These are phyloP conservation scores for Macrosoma leucophasiata DNA, from an alignment of 2,888 invertebrate genomes.

Conservation along the genomic window DNA sequence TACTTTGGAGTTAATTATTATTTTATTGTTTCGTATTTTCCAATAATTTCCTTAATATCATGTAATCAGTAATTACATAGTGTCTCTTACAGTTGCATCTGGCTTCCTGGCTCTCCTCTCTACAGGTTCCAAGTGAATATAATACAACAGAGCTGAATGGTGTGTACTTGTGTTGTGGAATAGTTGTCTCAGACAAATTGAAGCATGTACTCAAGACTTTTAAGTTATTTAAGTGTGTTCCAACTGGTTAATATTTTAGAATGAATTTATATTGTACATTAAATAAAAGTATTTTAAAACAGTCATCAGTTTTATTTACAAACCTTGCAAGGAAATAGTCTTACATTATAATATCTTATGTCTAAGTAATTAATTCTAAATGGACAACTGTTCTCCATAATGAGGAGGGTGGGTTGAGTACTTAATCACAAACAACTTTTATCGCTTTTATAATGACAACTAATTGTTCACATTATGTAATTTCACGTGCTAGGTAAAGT, in stretches of 20 bases:
- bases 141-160: slow-evolving; percentile 24
- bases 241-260: slow-evolving; percentile 33
- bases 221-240: slow-evolving; percentile 30
- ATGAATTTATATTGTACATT: slow-evolving; percentile 54
- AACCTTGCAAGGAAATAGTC: slow-evolving; percentile 36
- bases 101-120: slow-evolving; percentile 95
- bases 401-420: slow-evolving; percentile 57
- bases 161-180: slow-evolving; percentile 27
- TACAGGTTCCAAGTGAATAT: slow-evolving; percentile 86
- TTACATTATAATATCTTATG: slow-evolving; percentile 38
- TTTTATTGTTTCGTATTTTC: too few species aligned
- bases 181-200: slow-evolving; percentile 18
- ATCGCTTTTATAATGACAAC: slow-evolving; percentile 32
- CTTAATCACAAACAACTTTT: slow-evolving; percentile 54
- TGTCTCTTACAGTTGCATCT: slow-evolving; percentile 92
- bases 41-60: slow-evolving; percentile 31
- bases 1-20: too few species aligned
- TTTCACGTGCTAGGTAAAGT: too few species aligned
- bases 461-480: too few species aligned
- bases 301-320: slow-evolving; percentile 66
- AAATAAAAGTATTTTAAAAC: slow-evolving; percentile 54
- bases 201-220: slow-evolving; percentile 21
- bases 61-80: slow-evolving; percentile 85
- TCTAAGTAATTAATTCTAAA: slow-evolving; percentile 30
- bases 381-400: slow-evolving; percentile 43